Evolutionary conservation across 2,113 vertebrate species (phyloP).

Genomic region (Calcarius ornatus): DNA sequence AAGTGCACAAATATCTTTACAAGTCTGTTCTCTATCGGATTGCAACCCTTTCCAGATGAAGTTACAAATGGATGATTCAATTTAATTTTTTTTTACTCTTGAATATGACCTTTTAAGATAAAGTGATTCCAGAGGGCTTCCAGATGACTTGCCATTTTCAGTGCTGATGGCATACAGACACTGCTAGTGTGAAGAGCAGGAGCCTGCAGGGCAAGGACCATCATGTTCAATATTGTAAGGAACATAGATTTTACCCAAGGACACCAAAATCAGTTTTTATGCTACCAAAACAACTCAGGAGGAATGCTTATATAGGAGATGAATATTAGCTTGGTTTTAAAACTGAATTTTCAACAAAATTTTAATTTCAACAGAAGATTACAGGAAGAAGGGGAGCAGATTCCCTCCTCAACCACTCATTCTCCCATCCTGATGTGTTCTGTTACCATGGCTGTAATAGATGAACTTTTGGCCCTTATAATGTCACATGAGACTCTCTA

Average conservation of each 20-base stretch:
- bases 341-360: neutral
- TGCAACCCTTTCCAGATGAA: constrained; percentile 36
- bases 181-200: neutral
- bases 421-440: neutral
- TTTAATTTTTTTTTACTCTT: constrained; percentile 1
- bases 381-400: neutral
- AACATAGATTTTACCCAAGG: constrained; percentile 15
- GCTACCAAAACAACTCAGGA: neutral
- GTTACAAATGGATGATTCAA: constrained; percentile 12
- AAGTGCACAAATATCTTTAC: neutral
- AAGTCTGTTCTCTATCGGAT: neutral
- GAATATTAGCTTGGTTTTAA: neutral
- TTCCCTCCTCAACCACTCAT: neutral
- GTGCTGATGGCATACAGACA: neutral
- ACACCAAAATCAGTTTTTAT: neutral
- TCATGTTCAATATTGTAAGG: neutral
- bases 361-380: neutral
- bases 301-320: neutral
- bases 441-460: neutral
- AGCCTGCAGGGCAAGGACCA: neutral
- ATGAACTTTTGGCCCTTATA: neutral
- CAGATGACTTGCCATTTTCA: constrained; percentile 16
- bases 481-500: neutral
- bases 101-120: neutral
- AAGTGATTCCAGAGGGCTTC: constrained; percentile 48